A percentile compares a stretch with the other conserved stretches of the same genome.
Conservation (phyloP, 1,140 invertebrate genomes). For the Epicauta chinensis region DNA sequence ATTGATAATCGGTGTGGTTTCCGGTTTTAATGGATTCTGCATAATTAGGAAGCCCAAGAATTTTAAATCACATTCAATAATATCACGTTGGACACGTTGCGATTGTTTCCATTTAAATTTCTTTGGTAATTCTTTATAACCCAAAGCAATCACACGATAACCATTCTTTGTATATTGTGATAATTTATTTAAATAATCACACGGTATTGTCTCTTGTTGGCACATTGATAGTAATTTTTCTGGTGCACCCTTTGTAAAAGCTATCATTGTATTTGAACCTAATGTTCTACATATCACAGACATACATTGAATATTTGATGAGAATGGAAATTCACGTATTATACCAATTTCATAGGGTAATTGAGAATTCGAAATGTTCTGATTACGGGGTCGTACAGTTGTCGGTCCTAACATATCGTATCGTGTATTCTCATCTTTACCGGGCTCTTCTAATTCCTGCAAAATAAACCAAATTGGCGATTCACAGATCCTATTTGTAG, state of each 20-base stretch:
- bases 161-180: slow-evolving; percentile 80
- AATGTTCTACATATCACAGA: slow-evolving; percentile 79
- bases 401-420: slow-evolving; percentile 84
- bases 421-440: slow-evolving; percentile 74
- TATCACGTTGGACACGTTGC: slow-evolving; percentile 50
- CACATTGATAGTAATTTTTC: slow-evolving; percentile 70
- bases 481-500: too few relatives aligned
- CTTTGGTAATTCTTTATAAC: slow-evolving; percentile 58
- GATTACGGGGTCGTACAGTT: slow-evolving; percentile 62
- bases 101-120: slow-evolving; percentile 56
- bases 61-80: slow-evolving; percentile 70
- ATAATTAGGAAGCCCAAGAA: slow-evolving; percentile 85
- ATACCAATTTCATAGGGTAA: slow-evolving; percentile 64
- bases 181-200: slow-evolving; percentile 65
- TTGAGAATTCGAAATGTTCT: slow-evolving; percentile 5
- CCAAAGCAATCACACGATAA: slow-evolving; percentile 81
- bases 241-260: slow-evolving; percentile 87
- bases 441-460: slow-evolving; percentile 76
- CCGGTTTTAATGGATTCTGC: slow-evolving; percentile 84
- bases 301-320: slow-evolving; percentile 84
- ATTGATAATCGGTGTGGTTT: slow-evolving; percentile 70
- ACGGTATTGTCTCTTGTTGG: slow-evolving; percentile 48
- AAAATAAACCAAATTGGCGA: too few relatives aligned
- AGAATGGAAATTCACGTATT: slow-evolving; percentile 85
- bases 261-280: slow-evolving; percentile 68